phyloP scores from a whole-genome alignment of 2,797 vertebrate genomes.

The Enteromius afrohamiltoni region DNA sequence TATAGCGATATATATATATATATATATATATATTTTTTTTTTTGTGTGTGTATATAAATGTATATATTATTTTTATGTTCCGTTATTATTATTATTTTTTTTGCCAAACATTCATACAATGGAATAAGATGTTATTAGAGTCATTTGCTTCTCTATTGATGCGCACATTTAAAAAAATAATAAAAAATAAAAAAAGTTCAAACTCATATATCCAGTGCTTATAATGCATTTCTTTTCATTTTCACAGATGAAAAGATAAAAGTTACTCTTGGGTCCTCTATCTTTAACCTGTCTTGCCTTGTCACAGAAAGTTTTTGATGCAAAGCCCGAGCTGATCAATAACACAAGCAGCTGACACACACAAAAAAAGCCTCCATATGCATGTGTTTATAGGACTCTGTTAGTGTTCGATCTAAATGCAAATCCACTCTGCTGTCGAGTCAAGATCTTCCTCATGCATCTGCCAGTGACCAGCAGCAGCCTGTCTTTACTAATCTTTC shows the following conservation, averaged over 20 bases:
- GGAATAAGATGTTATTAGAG: neutral
- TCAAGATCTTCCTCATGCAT: conserved; percentile 37
- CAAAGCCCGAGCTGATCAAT: neutral
- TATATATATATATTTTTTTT: no score
- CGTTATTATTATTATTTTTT: no score
- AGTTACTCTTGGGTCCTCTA: neutral
- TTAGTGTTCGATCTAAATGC: conserved; percentile 60
- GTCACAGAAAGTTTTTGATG: neutral
- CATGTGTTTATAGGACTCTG: conserved; percentile 36
- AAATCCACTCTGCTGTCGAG: conserved; percentile 49
- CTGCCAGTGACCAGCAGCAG: conserved; percentile 28
- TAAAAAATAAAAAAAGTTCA: neutral
- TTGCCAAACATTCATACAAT: neutral
- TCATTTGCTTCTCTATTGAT: neutral
- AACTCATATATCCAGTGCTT: neutral
- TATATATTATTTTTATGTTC: neutral
- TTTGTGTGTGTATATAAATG: no score
- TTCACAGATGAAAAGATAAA: neutral
- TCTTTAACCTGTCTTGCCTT: neutral
- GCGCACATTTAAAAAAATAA: neutral
- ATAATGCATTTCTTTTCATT: neutral
- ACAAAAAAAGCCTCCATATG: conserved; percentile 1
- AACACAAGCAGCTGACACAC: conserved; percentile 4
- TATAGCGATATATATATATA: neutral
- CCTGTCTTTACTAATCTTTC: conserved; percentile 26